Base-by-base conservation (phyloP, 1,140 invertebrate genomes). In the Radopholus similis region DNA sequence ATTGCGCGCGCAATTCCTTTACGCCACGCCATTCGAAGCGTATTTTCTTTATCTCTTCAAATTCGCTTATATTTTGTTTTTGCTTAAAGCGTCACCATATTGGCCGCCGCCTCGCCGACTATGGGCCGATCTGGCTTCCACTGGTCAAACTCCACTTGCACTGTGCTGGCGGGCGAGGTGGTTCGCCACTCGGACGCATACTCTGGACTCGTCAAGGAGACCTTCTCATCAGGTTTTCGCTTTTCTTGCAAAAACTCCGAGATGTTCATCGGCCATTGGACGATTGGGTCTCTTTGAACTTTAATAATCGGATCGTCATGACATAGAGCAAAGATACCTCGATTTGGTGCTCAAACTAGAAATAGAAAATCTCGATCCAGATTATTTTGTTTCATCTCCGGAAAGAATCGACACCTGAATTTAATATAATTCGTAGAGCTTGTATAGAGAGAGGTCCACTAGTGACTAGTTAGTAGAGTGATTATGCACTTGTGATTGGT, bases 91-190 rank as follows among this genome's bases (percentile, higher is more conserved):
- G 40, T 74, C 13, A 66, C 63, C 21, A 38, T 74, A 11, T 68
- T 70, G n/a, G 47, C 60, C 23, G 67, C 73, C 11, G 40, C 57
- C 15, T 32, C 49, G n/a, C 44, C 40, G 15, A 71, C 73, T 35
- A 54, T 42, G 49, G 73, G 73, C 4, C 59, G 73, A 18, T 59
- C 72, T 21, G 72, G 74, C 4, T 40, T 75, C 32, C 74, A 75
- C 28, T 75, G 74, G 74, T 42, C 55, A 21, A 75, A 75, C 55
- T 55, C 44, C 13, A 59, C 74, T 23, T 75, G 74, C 54, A 77
- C 74, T 34, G 71, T 75, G 18, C 37, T 75, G 21, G 56, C 35
- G 8, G 74, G 74, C 13, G 64, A 73, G 34, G 34, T 77, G 15
- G 15, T 28, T 4, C 74, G 74, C 40, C 49, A 64, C 35, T 58